Base-by-base conservation (phyloP, 2,888 invertebrate species). In the Deilephila porcellus region DNA sequence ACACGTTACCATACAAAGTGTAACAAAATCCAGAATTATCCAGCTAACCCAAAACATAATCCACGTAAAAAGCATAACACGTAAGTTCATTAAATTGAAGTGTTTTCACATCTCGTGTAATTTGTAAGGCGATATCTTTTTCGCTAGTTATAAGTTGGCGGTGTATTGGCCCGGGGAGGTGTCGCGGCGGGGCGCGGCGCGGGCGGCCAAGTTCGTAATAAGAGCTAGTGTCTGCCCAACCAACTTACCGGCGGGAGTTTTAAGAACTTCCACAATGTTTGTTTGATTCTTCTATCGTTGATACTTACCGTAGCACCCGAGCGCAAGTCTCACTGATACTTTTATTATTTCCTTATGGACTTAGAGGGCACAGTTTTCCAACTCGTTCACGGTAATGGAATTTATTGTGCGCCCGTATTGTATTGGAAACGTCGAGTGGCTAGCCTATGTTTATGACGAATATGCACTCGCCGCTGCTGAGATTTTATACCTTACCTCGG, bases 341-440 rank as follows among this genome's bases (percentile, higher is more conserved):
- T 91, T 90, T 92, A 91, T 92, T 92, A 90, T 91, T 90, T 89
- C 86, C 85, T 87, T 84, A 86, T 85, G 81, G 83, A 87, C 85
- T 89, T 86, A 81, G 82, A 85, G 85, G 88, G 84, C 81, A 52
- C 52, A 87, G 81, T 67, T 87, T 85, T 78, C 78, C 75, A 81
- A 84, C 83, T 85, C 81, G 81, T 81, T 82, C 77, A 76, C 81
- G 77, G 81, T 85, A 85, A 85, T 84, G 76, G 80, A 81, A 84
- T 84, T 86, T 86, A 83, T 84, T 82, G 83, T 80, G 78, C 85
- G 45, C 11, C 45, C 32, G 67, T 67, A 52, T 52, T 29, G 52
- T 67, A 25, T 67, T 52, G 67, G 67, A 67, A 67, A 52, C 83
- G 83, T 52, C 29, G 67, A 52, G 52, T 52, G 67, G 17, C 25